Evolutionary conservation across 2,113 vertebrate genomes (phyloP).

Genomic region (Odontesthes bonariensis): DNA sequence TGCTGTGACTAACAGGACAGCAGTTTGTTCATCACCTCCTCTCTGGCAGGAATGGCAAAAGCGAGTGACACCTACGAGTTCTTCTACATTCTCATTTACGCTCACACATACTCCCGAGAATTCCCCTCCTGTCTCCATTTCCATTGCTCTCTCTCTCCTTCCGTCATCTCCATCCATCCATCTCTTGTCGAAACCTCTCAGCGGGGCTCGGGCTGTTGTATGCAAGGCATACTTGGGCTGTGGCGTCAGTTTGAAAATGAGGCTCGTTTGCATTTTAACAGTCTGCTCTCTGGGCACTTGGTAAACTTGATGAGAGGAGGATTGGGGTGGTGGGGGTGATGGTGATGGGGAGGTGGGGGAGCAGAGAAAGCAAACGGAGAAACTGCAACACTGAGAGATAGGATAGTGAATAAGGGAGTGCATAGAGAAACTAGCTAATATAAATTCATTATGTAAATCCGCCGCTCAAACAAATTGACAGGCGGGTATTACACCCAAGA

Average conservation of each 20-base stretch:
- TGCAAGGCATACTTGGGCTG: conserved; percentile 68
- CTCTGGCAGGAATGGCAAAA: conserved; percentile 54
- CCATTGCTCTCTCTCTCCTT: conserved; percentile 38
- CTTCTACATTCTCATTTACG: conserved; percentile 50
- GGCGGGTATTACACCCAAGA: conserved; percentile 78
- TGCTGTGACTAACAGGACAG: conserved; percentile 53
- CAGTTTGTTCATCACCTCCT: conserved; percentile 50
- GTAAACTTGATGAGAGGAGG: conserved; percentile 75
- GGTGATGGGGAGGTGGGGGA: neutral
- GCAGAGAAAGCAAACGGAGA: conserved; percentile 28
- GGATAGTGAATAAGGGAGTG: conserved; percentile 50
- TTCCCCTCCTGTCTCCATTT: conserved; percentile 43
- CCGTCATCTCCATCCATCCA: conserved; percentile 75
- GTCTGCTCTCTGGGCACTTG: conserved; percentile 74
- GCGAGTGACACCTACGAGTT: conserved; percentile 44
- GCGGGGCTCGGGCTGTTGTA: conserved; percentile 62
- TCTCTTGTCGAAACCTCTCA: conserved; percentile 72
- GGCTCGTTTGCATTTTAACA: conserved; percentile 79
- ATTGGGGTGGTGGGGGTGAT: conserved; percentile 30
- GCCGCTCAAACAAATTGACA: conserved; percentile 81
- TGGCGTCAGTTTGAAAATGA: conserved; percentile 79
- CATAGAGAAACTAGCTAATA: conserved; percentile 76
- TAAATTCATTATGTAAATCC: conserved; percentile 84
- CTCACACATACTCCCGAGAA: conserved; percentile 56
- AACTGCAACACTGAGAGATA: conserved; percentile 51